Conservation (phyloP, 2,888 invertebrate species). For the Myopa tessellatipennis region DNA sequence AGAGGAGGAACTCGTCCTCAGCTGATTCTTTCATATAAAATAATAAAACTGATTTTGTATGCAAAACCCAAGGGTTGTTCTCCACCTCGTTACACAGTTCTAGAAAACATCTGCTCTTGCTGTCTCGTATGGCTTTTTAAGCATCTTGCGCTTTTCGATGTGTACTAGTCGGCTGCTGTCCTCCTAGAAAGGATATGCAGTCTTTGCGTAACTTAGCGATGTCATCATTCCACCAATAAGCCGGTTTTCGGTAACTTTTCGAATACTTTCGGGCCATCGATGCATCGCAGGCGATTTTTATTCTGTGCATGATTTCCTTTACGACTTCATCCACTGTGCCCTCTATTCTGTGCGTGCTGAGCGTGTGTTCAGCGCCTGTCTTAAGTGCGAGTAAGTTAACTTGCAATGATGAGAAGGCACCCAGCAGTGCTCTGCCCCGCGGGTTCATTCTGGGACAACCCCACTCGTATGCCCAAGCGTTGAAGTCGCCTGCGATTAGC, state of each 20-base stretch:
- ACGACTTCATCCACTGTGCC: too few relatives aligned
- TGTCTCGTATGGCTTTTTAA: neutral
- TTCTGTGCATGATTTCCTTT: too few relatives aligned
- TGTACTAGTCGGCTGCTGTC: neutral
- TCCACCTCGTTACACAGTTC: conserved; percentile 1
- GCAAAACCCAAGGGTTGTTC: neutral
- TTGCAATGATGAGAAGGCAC: neutral
- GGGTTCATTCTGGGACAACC: neutral
- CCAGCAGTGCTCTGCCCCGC: neutral
- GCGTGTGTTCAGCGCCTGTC: neutral
- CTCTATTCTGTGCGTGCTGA: too few relatives aligned
- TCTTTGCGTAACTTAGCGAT: neutral
- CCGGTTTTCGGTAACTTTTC: neutral
- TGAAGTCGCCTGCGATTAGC: neutral
- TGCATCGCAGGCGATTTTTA: neutral
- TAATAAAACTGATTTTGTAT: neutral
- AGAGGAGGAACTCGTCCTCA: too few relatives aligned
- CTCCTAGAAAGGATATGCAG: neutral
- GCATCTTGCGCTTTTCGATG: neutral
- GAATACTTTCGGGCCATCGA: neutral
- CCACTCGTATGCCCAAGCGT: neutral
- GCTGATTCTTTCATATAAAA: too few relatives aligned
- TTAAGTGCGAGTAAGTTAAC: neutral
- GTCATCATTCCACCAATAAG: conserved; percentile 2
- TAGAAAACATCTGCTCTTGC: neutral